Conservation (phyloP, 2,888 invertebrate species). For the Mactromeris polynyma region DNA sequence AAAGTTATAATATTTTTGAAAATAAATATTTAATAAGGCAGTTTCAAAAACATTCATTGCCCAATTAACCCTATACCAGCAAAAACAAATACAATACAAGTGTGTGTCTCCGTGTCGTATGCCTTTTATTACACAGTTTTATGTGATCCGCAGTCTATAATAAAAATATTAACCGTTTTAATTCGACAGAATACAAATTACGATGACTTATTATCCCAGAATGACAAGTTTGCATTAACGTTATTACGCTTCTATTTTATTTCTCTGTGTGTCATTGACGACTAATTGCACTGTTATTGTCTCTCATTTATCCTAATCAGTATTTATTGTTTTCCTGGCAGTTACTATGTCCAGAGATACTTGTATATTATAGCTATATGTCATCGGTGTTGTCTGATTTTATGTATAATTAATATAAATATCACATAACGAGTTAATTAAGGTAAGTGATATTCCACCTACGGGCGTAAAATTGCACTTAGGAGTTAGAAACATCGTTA, state of each 20-base stretch:
- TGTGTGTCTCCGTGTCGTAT: conserved; percentile 37
- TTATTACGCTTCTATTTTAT: conserved; percentile 7
- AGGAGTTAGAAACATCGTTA: neutral
- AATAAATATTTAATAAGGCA: no score
- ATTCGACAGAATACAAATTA: neutral
- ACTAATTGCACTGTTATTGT: conserved; percentile 43
- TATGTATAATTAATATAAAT: conserved; percentile 36
- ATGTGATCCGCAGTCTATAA: neutral
- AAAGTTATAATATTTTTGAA: no score
- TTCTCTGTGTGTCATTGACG: conserved; percentile 22
- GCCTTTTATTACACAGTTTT: conserved; percentile 43
- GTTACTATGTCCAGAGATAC: conserved; percentile 29
- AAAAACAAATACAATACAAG: neutral
- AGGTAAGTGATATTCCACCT: conserved; percentile 34
- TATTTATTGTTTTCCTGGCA: conserved; percentile 39
- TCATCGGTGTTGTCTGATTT: neutral
- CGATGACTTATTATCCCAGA: conserved; percentile 39
- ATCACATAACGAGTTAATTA: conserved; percentile 39
- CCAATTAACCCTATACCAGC: no score
- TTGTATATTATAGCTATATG: conserved; percentile 14
- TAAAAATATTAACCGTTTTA: neutral
- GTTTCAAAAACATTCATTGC: no score
- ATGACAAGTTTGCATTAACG: conserved; percentile 30
- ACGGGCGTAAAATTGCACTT: conserved; percentile 19
- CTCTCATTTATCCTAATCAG: conserved; percentile 45